Conservation (phyloP, 2,797 vertebrate species). For the Jordanella pulchra region DNA sequence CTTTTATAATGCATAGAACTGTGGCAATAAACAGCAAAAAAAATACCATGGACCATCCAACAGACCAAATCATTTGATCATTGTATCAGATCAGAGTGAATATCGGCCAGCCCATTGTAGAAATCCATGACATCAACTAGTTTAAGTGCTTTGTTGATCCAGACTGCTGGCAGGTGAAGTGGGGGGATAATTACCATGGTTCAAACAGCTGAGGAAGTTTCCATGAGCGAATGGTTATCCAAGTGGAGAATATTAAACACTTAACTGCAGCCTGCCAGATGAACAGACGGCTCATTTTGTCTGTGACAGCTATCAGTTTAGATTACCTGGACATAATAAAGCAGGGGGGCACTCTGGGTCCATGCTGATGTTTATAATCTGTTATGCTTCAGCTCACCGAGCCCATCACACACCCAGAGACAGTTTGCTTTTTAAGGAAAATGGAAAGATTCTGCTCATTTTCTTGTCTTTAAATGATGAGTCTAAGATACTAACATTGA, state of each 20-base stretch:
- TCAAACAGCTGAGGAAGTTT: slow-evolving; percentile 57
- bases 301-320: slow-evolving; percentile 32
- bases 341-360: slow-evolving; percentile 8
- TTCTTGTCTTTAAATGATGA: neutral
- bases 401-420: neutral
- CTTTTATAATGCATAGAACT: neutral
- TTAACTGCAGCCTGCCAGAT: slow-evolving; percentile 1
- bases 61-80: neutral
- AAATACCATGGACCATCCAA: neutral
- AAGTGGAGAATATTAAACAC: slow-evolving; percentile 39
- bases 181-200: slow-evolving; percentile 33
- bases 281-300: slow-evolving; percentile 14
- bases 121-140: slow-evolving; percentile 18
- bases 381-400: neutral
- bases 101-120: neutral
- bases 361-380: slow-evolving; percentile 15
- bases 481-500: neutral
- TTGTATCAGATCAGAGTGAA: slow-evolving; percentile 23
- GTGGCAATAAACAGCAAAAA: slow-evolving; percentile 1
- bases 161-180: slow-evolving; percentile 40
- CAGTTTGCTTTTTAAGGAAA: neutral
- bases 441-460: neutral
- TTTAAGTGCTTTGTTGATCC: slow-evolving; percentile 42
- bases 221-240: slow-evolving; percentile 54
- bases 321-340: slow-evolving; percentile 48